Evolutionary conservation across 2,797 vertebrate species (phyloP).

Genomic region (Pteronotus mesoamericanus): DNA sequence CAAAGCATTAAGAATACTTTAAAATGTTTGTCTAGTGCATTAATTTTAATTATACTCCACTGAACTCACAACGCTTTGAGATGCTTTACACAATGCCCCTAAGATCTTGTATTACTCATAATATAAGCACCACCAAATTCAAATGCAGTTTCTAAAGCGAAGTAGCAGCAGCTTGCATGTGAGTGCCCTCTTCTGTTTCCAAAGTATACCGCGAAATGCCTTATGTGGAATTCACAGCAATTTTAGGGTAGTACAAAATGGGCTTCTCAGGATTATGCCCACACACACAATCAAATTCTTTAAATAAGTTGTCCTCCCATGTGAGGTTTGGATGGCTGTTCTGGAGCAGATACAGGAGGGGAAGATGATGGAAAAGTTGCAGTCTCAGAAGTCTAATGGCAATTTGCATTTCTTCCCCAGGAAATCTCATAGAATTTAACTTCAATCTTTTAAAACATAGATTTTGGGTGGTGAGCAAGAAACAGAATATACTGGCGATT

Average conservation of each 20-base stretch:
- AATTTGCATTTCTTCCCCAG: background rate
- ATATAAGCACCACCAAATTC: slow-evolving; percentile 40
- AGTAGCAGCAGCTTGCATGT: slow-evolving; percentile 52
- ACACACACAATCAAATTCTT: background rate
- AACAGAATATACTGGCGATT: no score
- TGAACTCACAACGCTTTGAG: slow-evolving; percentile 72
- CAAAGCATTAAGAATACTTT: slow-evolving; percentile 68
- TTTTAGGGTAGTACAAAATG: background rate
- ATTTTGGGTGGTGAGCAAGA: background rate
- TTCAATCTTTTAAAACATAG: slow-evolving; percentile 20
- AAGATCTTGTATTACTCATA: slow-evolving; percentile 75
- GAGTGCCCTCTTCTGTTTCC: slow-evolving; percentile 81
- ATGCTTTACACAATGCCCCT: slow-evolving; percentile 78
- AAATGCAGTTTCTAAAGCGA: background rate
- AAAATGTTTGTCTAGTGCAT: slow-evolving; percentile 61
- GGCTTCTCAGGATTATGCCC: background rate
- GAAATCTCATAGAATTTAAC: background rate
- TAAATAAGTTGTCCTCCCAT: background rate
- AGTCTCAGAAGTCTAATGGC: background rate
- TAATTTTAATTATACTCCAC: slow-evolving; percentile 77
- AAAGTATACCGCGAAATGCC: slow-evolving; percentile 46
- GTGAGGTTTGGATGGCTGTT: background rate
- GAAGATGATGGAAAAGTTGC: background rate
- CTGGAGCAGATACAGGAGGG: background rate
- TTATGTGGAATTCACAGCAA: background rate